A percentile compares a stretch with the other conserved stretches of the same genome.
These are phyloP conservation scores for Monomorium pharaonis DNA, from an alignment of 1,140 invertebrate genomes.

Conservation along the genomic window DNA sequence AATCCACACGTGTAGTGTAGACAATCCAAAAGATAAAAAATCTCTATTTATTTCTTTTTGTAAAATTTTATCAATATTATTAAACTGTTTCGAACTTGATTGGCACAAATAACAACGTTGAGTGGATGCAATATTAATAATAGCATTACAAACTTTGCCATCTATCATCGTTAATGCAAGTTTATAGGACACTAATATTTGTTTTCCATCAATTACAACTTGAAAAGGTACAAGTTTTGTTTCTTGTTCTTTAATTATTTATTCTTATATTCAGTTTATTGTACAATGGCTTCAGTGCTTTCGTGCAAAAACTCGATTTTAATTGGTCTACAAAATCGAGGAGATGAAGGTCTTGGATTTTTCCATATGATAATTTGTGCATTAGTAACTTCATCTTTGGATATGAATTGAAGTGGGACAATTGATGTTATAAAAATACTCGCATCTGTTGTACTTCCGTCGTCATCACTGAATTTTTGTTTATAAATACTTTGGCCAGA, in stretches of 20 bases:
- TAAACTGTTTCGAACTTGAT: slow-evolving; percentile 78
- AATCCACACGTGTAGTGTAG: slow-evolving; percentile 78
- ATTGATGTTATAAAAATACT: background rate
- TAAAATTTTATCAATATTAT: slow-evolving; percentile 71
- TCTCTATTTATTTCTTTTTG: slow-evolving; percentile 63
- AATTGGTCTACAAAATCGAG: background rate
- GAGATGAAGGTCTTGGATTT: slow-evolving; percentile 48
- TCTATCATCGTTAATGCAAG: background rate
- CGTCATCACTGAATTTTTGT: background rate
- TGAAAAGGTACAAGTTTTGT: background rate
- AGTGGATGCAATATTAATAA: background rate
- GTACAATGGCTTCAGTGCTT: background rate
- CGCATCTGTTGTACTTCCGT: background rate
- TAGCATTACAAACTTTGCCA: background rate
- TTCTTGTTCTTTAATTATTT: slow-evolving; percentile 13
- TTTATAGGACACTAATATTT: background rate
- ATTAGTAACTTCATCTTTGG: background rate
- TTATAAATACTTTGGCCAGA: background rate
- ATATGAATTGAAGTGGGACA: background rate
- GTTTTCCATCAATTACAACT: background rate
- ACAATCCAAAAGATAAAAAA: slow-evolving; percentile 77
- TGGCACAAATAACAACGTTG: slow-evolving; percentile 5
- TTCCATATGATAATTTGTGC: slow-evolving; percentile 35
- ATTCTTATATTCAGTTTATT: background rate
- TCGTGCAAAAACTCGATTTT: background rate